Conservation (phyloP, 2,888 invertebrate genomes). For the Tubulanus polymorphus region DNA sequence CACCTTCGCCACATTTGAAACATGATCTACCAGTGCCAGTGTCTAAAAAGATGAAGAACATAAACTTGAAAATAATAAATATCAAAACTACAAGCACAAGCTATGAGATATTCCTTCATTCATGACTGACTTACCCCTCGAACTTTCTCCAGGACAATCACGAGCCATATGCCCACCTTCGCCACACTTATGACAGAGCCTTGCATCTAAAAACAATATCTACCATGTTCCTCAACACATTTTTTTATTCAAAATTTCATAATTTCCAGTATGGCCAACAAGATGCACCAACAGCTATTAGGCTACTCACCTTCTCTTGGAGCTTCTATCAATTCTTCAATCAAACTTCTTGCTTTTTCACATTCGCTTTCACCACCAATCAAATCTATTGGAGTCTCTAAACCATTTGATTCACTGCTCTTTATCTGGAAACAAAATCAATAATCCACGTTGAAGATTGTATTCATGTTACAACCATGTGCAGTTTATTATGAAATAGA, state of each 20-base stretch:
- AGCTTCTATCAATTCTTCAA: conserved; percentile 29
- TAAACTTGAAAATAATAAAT: too few species aligned
- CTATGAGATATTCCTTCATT: too few species aligned
- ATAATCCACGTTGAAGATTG: not conserved
- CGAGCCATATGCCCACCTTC: not conserved
- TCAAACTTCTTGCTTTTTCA: conserved; percentile 52
- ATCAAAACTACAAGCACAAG: too few species aligned
- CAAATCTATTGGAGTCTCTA: conserved; percentile 55
- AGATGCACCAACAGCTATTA: not conserved
- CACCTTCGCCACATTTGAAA: not conserved
- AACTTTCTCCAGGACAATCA: conserved; percentile 1
- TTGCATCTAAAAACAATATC: too few species aligned
- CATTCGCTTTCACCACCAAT: conserved; percentile 58
- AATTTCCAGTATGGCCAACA: not conserved
- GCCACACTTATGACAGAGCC: not conserved
- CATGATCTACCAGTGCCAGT: too few species aligned
- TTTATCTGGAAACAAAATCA: conserved; percentile 21
- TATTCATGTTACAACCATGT: not conserved
- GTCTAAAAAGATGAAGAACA: too few species aligned
- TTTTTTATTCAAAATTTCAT: conserved; percentile 1
- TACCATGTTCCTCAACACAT: too few species aligned
- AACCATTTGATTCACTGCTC: conserved; percentile 27
- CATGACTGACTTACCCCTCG: too few species aligned
- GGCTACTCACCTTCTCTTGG: not conserved
- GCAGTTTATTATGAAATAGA: too few species aligned